Evolutionary conservation across 2,888 invertebrate species (phyloP).

Genomic region (Ochlodes sylvanus): DNA sequence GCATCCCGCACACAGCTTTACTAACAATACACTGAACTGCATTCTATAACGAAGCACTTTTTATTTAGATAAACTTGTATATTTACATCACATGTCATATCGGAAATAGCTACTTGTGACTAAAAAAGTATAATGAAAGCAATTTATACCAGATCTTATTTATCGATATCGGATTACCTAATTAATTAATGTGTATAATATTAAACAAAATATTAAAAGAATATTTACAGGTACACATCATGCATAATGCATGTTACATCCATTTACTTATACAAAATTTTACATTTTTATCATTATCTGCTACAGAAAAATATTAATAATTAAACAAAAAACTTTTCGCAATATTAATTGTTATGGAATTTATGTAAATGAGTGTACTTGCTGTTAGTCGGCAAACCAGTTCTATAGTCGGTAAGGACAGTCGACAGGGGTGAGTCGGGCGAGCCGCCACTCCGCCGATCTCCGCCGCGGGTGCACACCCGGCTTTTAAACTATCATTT

Average conservation of each 20-base stretch:
- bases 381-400: constrained; percentile 62
- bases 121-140: background rate
- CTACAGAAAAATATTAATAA: too few relatives aligned
- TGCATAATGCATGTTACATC: too few relatives aligned
- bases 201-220: too few relatives aligned
- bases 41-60: background rate
- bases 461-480: constrained; percentile 40
- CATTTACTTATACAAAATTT: too few relatives aligned
- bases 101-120: background rate
- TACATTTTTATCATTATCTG: too few relatives aligned
- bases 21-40: background rate
- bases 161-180: too few relatives aligned
- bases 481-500: constrained; percentile 29
- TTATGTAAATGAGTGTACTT: constrained; percentile 78
- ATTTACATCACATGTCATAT: too few relatives aligned
- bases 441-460: constrained; percentile 40
- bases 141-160: too few relatives aligned
- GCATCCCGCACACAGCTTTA: background rate
- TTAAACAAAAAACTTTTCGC: background rate
- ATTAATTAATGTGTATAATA: too few relatives aligned
- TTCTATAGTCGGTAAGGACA: constrained; percentile 47
- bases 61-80: too few relatives aligned
- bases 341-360: constrained; percentile 51
- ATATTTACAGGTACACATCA: too few relatives aligned
- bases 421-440: constrained; percentile 48